Evolutionary conservation across 2,113 vertebrate genomes (phyloP).

Genomic region (Melanerpes aurifrons): DNA sequence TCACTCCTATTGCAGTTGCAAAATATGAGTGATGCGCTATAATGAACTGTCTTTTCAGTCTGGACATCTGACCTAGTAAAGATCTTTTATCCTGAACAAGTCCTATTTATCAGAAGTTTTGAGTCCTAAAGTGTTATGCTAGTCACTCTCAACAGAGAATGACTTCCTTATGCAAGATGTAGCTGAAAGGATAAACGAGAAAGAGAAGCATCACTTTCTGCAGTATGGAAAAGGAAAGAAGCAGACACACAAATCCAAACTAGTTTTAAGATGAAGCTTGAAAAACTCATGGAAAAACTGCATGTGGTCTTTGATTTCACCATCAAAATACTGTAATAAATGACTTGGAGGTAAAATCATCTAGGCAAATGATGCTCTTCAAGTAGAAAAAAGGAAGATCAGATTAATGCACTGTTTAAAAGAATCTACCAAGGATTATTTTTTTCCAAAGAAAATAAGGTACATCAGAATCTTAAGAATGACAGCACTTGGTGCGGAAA

Average conservation of each 20-base stretch:
- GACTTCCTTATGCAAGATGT: not conserved
- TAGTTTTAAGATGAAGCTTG: not conserved
- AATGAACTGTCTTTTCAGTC: conserved; percentile 42
- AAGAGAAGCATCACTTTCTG: not conserved
- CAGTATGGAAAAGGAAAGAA: not conserved
- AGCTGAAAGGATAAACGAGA: not conserved
- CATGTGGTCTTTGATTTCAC: not conserved
- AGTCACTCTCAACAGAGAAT: not conserved
- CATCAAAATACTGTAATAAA: not conserved
- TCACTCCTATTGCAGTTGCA: not conserved
- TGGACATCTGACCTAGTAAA: conserved; percentile 35
- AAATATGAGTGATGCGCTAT: conserved; percentile 20
- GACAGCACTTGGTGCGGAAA: not conserved
- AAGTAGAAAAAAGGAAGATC: not conserved
- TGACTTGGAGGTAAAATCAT: not conserved
- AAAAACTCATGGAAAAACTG: not conserved
- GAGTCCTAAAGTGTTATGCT: conserved; percentile 28
- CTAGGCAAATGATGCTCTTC: not conserved
- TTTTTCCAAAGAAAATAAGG: not conserved
- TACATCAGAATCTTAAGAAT: not conserved
- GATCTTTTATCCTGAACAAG: conserved; percentile 45
- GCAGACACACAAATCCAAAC: not conserved
- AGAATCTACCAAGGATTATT: not conserved
- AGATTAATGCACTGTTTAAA: not conserved
- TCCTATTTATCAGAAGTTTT: conserved; percentile 19